Evolutionary conservation across 2,113 vertebrate species (phyloP), one percentile per base, ranked within the genome.

Genomic region (Parus major): DNA sequence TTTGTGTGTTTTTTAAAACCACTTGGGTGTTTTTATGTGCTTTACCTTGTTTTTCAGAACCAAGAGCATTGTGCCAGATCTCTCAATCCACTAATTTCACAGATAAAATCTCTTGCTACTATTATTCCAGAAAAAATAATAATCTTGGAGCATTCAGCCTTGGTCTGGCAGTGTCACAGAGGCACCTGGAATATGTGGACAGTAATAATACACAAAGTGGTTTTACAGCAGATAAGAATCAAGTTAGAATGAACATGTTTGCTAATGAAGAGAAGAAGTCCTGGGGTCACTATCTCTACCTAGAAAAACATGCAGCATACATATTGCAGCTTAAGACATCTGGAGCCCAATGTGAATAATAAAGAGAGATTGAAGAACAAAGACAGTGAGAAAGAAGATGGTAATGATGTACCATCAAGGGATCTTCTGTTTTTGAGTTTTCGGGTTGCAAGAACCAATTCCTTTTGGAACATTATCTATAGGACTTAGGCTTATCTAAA

Each of bases 71-170:
- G 17, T 77, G 84, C 47, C 90, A 94, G 55, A 61, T 79, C 39
- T 66, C 63, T 7, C 2, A 35, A 49, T 22, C 49, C 57, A 82
- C 59, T 63, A 95, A 93, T 92, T 92, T 88, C 55, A 89, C 20
- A 49, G 91, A 95, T 82, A 93, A 95, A 94, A 95, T 82, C 65
- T 89, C 66, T 69, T 15, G 11, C 33, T 89, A 85, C 57, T 69
- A 61, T 75, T 82, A 64, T 36, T 87, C 65, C 82, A 95, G 71
- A 77, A 86, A 85, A 93, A 88, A 86, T 9, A 96, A 80, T 27
- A 6, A 75, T 39, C 65, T 94, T 70, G 79, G 75, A 91, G 73
- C 15, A 46, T 66, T 92, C 44, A 87, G 57, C 25, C 42, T 90
- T 82, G 78, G 36, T 56, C 82, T 88, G 87, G 87, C 63, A 66